These are phyloP conservation scores for Mesitornis unicolor DNA, from an alignment of 2,113 vertebrate genomes.

Conservation along the genomic window DNA sequence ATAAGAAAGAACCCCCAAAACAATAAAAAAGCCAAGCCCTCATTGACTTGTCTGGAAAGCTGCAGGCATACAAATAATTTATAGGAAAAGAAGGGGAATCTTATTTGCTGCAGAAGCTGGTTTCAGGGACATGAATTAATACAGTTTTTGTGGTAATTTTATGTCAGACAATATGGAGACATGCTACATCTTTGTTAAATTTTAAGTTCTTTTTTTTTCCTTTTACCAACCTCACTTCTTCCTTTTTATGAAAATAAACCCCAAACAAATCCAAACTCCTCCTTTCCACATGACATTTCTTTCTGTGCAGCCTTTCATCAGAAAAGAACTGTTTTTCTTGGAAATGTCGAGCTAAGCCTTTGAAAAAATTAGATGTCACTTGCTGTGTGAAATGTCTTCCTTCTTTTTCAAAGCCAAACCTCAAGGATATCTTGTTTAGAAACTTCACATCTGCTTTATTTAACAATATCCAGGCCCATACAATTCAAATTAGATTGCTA, in stretches of 20 bases:
- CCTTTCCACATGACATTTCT: slow-evolving; percentile 1
- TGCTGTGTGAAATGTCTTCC: background rate
- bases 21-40: background rate
- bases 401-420: slow-evolving; percentile 23
- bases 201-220: background rate
- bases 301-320: slow-evolving; percentile 46
- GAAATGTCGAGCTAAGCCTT: slow-evolving; percentile 36
- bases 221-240: background rate
- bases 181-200: background rate
- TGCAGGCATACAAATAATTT: background rate
- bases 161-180: background rate
- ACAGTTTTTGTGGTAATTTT: background rate
- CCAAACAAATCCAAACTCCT: background rate
- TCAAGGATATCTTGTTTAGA: slow-evolving; percentile 18
- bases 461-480: background rate
- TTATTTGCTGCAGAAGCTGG: background rate
- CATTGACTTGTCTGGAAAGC: background rate
- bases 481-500: slow-evolving; percentile 6
- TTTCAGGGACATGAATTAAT: background rate
- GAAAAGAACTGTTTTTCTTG: slow-evolving; percentile 36
- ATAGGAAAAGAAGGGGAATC: background rate
- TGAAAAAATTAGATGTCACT: slow-evolving; percentile 40
- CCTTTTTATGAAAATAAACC: slow-evolving; percentile 10
- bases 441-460: slow-evolving; percentile 21
- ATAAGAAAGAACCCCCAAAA: no score